These are phyloP conservation scores for Monochamus alternatus DNA, from an alignment of 2,888 invertebrate genomes.

Conservation along the genomic window DNA sequence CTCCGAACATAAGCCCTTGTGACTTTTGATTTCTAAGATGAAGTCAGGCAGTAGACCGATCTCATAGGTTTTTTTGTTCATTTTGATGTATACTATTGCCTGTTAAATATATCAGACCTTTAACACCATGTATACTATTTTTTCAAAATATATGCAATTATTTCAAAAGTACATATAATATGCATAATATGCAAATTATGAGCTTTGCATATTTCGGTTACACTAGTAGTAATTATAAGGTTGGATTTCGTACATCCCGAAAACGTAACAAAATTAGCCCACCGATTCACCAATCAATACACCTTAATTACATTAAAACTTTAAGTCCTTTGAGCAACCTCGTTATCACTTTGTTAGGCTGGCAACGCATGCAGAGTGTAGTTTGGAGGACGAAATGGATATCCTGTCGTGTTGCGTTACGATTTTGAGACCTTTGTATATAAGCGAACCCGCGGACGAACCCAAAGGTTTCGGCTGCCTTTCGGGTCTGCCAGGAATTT, in stretches of 20 bases:
- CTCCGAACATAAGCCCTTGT: too few relatives aligned
- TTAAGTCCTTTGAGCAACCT: conserved; percentile 34
- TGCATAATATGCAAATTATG: too few relatives aligned
- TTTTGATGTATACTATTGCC: too few relatives aligned
- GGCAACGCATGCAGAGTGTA: conserved; percentile 48
- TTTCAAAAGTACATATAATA: too few relatives aligned
- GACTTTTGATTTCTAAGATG: too few relatives aligned
- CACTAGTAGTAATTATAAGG: too few relatives aligned
- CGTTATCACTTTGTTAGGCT: conserved; percentile 47
- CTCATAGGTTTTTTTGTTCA: too few relatives aligned
- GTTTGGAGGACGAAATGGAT: conserved; percentile 44
- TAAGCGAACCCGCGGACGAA: conserved; percentile 40
- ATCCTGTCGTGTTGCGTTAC: conserved; percentile 47
- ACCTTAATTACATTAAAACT: conserved; percentile 29
- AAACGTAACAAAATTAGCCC: background rate
- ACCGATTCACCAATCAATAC: conserved; percentile 14
- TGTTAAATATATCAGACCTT: too few relatives aligned
- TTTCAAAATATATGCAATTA: too few relatives aligned
- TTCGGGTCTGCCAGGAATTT: conserved; percentile 29
- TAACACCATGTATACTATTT: too few relatives aligned
- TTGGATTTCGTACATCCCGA: background rate
- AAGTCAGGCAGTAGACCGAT: too few relatives aligned
- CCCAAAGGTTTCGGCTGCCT: conserved; percentile 16
- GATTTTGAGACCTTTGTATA: conserved; percentile 47
- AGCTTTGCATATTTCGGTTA: too few relatives aligned